Base-by-base conservation (phyloP, 2,113 vertebrate species). In the Sinocyclocheilus anophthalmus region DNA sequence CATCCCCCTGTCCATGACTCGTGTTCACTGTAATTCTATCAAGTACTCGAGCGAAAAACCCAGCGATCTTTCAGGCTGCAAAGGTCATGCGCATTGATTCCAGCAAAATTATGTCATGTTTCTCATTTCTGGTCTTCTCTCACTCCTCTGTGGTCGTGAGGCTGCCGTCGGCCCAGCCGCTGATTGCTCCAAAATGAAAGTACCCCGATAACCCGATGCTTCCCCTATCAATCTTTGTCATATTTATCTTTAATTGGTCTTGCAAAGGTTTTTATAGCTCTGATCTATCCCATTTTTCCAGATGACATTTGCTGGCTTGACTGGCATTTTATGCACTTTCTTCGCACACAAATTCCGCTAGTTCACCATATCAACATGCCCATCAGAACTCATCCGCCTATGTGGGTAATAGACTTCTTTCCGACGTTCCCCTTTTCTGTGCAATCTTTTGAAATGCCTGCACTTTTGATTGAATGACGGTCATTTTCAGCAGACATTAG, bases 151-250 rank as follows among this genome's bases (percentile, higher is more conserved):
- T 37, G 87, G 89, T 92, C 86, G 86, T 77, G 18, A 84, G n/a
- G 73, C 85, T 88, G 87, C 80, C 88, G 69, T 88, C 55, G 3
- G 8, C 14, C 48, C 0, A 61, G 42, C 13, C 48, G 37, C 87
- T 94, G 93, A 95, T 93, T 94, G 91, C 92, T 86, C 22, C 83
- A 88, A 91, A 93, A 90, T 79, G 50, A 84, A 91, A 88, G 86
- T 91, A 88, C 87, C 89, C 92, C 75, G 90, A 89, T 92, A 91
- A 91, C 88, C 89, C 20, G 77, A 90, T 82, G 75, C 84, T 83
- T 89, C 83, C 86, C 22, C 42, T 73, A 90, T 90, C 88, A 72
- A 76, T 89, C 87, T 20, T 1, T 87, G 88, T 83, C 88, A 85
- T 87, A 91, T 92, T 92, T 91, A 89, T 92, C 90, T 91, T 83